Evolutionary conservation across 2,113 vertebrate genomes (phyloP).

Genomic region (Crocuta crocuta): DNA sequence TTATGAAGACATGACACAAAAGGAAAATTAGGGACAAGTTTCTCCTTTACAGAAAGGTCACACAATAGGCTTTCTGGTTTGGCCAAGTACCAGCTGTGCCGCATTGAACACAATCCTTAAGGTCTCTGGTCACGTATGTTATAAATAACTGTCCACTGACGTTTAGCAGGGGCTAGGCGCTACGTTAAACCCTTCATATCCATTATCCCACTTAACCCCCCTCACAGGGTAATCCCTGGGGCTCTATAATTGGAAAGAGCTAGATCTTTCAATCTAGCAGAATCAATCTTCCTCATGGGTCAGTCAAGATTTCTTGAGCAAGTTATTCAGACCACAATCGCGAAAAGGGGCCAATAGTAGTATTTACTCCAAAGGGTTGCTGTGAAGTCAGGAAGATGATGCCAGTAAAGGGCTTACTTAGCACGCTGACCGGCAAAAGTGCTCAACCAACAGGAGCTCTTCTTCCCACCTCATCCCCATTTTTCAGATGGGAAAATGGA

Average conservation of each 20-base stretch:
- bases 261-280: not conserved
- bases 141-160: not conserved
- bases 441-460: not conserved
- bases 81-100: not conserved
- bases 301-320: not conserved
- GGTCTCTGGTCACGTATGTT: not conserved
- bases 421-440: not conserved
- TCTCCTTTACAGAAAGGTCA: not conserved
- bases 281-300: not conserved
- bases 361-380: not conserved
- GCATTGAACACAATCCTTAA: not conserved
- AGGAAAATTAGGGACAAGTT: not conserved
- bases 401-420: not conserved
- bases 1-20: not conserved
- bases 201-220: not conserved
- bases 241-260: not conserved
- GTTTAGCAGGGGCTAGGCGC: not conserved
- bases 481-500: constrained; percentile 42
- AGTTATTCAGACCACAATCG: not conserved
- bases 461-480: not conserved
- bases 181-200: not conserved
- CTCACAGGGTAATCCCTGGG: not conserved
- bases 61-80: not conserved
- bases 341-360: not conserved
- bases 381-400: not conserved